Evolutionary conservation across 2,113 vertebrate genomes (phyloP).

Genomic region (human (Homo sapiens)): DNA sequence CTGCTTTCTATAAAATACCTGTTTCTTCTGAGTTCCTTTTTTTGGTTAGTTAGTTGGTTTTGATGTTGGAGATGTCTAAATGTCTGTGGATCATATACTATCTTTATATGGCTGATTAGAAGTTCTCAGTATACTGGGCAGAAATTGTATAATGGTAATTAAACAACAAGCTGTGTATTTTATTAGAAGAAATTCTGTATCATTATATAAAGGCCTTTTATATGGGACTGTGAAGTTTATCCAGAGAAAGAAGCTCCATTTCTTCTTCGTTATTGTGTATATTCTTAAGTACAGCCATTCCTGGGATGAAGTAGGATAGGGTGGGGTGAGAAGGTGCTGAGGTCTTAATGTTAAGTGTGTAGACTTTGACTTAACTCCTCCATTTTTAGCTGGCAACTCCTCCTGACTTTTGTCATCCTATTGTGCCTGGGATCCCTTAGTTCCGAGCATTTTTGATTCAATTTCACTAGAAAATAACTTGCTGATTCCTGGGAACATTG

Average conservation of each 20-base stretch:
- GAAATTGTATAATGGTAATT: background rate
- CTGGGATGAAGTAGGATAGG: background rate
- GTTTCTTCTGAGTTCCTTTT: background rate
- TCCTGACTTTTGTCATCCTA: background rate
- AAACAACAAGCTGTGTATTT: background rate
- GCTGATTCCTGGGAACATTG: background rate
- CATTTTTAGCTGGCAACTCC: background rate
- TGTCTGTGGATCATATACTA: background rate
- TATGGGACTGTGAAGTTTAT: background rate
- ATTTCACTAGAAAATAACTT: background rate
- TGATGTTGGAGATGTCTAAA: background rate
- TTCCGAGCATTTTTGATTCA: background rate
- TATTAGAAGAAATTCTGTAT: background rate
- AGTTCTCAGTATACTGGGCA: background rate
- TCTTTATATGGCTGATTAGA: background rate
- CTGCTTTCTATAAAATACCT: background rate
- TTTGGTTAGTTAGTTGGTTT: background rate
- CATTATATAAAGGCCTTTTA: background rate
- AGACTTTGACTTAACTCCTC: background rate
- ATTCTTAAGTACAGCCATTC: background rate
- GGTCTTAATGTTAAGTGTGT: background rate
- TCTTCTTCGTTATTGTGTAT: background rate
- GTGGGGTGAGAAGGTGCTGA: background rate
- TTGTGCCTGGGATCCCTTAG: background rate
- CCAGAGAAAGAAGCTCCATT: background rate